Evolutionary conservation across 1,140 invertebrate species (phyloP).

Genomic region (Drosophila azteca): DNA sequence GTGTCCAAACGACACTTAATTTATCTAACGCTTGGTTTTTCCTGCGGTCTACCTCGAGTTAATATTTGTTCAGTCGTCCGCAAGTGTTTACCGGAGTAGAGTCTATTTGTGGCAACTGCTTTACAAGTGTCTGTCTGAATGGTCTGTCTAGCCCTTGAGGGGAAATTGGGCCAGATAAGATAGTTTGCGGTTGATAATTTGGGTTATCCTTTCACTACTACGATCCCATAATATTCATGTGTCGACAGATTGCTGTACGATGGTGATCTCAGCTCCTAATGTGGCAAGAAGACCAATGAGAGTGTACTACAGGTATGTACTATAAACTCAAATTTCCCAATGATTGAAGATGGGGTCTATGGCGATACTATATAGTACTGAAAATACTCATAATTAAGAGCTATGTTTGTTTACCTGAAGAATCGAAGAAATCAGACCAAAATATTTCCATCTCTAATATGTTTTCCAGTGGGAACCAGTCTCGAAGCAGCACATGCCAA

Average conservation of each 20-base stretch:
- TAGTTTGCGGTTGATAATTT: constrained; percentile 32
- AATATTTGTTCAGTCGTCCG: constrained; percentile 63
- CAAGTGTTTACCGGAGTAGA: constrained; percentile 47
- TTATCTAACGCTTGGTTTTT: constrained; percentile 55
- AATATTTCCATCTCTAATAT: neutral
- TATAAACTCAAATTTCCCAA: too few relatives aligned
- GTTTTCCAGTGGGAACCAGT: neutral
- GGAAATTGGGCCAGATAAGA: constrained; percentile 26
- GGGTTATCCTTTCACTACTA: constrained; percentile 31
- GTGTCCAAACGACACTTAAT: constrained; percentile 69
- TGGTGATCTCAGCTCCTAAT: too few relatives aligned
- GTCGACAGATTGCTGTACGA: constrained; percentile 12
- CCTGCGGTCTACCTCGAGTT: constrained; percentile 47
- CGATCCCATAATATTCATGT: constrained; percentile 8
- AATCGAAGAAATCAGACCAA: too few relatives aligned
- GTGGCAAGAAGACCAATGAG: too few relatives aligned
- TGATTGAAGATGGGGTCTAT: too few relatives aligned
- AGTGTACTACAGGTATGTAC: too few relatives aligned
- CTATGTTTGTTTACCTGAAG: too few relatives aligned
- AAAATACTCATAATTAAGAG: too few relatives aligned
- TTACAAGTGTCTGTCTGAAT: constrained; percentile 60
- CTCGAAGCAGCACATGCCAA: constrained; percentile 44
- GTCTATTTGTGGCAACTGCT: constrained; percentile 54
- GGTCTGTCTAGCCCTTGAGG: constrained; percentile 40
- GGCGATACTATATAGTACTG: too few relatives aligned